These are phyloP conservation scores for Bacillus rossius DNA, from an alignment of 1,140 invertebrate genomes.

Conservation along the genomic window DNA sequence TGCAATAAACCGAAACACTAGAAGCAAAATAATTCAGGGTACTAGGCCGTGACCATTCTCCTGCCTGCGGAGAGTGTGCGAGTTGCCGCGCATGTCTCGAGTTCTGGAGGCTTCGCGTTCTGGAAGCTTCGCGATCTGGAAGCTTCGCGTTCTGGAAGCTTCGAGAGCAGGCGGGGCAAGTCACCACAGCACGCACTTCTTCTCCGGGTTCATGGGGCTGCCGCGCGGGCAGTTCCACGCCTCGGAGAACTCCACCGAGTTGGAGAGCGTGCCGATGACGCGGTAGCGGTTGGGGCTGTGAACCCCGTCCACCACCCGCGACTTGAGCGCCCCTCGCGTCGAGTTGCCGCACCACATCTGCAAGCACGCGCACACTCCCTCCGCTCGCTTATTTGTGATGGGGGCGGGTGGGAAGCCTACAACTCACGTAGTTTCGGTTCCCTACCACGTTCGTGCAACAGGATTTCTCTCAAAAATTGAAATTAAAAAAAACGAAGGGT, in stretches of 20 bases:
- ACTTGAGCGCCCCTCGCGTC: slow-evolving; percentile 25
- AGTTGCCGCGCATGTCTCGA: no score
- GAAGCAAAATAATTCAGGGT: no score
- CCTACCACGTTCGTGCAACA: no score
- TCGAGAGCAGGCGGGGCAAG: not conserved
- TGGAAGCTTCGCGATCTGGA: no score
- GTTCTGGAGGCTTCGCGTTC: no score
- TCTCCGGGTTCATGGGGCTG: slow-evolving; percentile 75
- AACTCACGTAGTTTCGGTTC: no score
- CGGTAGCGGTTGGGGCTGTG: slow-evolving; percentile 50
- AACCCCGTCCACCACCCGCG: slow-evolving; percentile 34
- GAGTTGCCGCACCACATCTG: slow-evolving; percentile 36
- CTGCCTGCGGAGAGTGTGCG: no score
- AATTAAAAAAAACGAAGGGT: no score
- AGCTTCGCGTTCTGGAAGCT: no score
- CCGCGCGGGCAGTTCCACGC: slow-evolving; percentile 71
- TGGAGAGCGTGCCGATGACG: slow-evolving; percentile 75
- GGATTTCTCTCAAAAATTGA: no score
- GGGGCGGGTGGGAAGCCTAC: not conserved
- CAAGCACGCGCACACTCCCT: not conserved
- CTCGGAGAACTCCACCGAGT: slow-evolving; percentile 78
- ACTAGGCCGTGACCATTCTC: no score
- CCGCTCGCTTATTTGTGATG: not conserved
- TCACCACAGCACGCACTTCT: slow-evolving; percentile 78
- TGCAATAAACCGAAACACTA: no score